Conservation (phyloP, 2,113 vertebrate species). For the Hippocampus guttulatus region DNA sequence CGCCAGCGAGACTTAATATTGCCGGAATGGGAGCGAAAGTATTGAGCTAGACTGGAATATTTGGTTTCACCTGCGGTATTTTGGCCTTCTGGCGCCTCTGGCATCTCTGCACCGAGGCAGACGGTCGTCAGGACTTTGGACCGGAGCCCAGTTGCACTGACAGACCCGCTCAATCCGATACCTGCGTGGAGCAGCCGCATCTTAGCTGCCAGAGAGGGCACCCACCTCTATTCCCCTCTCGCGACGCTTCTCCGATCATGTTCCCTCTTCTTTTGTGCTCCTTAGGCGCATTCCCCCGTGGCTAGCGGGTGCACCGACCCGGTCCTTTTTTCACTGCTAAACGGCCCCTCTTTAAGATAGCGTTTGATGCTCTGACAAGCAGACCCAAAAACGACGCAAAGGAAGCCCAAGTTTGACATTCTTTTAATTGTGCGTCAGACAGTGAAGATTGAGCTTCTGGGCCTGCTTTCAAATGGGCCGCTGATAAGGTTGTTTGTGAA, state of each 20-base stretch:
- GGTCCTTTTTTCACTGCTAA: constrained; percentile 72
- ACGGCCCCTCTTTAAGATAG: constrained; percentile 79
- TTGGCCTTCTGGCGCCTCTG: constrained; percentile 86
- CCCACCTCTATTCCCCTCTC: not conserved
- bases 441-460: constrained; percentile 57
- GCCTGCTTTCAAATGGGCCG: constrained; percentile 54
- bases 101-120: constrained; percentile 81
- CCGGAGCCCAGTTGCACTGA: constrained; percentile 77
- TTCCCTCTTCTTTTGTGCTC: constrained; percentile 70
- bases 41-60: constrained; percentile 76
- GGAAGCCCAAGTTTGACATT: constrained; percentile 79
- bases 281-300: constrained; percentile 62
- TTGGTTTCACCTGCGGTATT: constrained; percentile 86
- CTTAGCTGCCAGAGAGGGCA: constrained; percentile 71
- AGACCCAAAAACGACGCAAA: constrained; percentile 67
- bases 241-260: constrained; percentile 65
- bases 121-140: constrained; percentile 82
- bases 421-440: constrained; percentile 77
- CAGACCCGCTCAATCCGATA: constrained; percentile 82
- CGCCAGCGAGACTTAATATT: constrained; percentile 25
- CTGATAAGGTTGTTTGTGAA: constrained; percentile 64
- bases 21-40: constrained; percentile 49
- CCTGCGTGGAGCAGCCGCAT: constrained; percentile 76
- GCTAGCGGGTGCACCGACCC: constrained; percentile 61
- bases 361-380: constrained; percentile 75